Conservation (phyloP, 2,888 invertebrate genomes). For the Archips crataeganus region DNA sequence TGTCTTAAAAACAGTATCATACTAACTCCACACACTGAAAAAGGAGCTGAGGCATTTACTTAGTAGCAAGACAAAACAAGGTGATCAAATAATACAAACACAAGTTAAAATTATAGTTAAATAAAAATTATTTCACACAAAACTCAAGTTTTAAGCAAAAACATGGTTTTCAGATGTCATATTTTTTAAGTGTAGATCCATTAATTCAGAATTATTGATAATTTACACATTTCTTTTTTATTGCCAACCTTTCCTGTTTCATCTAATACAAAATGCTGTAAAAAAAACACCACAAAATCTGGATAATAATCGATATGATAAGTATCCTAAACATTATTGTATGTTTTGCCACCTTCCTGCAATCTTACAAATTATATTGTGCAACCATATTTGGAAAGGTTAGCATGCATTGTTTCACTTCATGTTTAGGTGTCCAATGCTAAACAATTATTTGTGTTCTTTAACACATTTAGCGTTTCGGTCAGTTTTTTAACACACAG, state of each 20-base stretch:
- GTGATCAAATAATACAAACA: background rate
- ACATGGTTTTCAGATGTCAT: background rate
- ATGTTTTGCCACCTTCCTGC: background rate
- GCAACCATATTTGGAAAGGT: background rate
- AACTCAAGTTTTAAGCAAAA: background rate
- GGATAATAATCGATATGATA: too few species aligned
- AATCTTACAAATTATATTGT: too few species aligned
- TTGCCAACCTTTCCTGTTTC: background rate
- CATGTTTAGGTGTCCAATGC: background rate
- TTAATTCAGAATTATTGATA: too few species aligned
- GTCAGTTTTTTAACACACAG: too few species aligned
- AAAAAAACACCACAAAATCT: background rate
- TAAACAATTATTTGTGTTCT: too few species aligned
- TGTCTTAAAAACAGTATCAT: background rate
- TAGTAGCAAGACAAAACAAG: background rate
- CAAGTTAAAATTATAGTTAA: background rate
- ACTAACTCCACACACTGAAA: background rate
- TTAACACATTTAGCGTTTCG: too few species aligned
- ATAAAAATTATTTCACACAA: background rate
- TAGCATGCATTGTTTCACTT: background rate
- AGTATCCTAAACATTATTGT: too few species aligned
- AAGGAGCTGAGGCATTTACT: background rate
- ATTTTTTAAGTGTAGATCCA: too few species aligned
- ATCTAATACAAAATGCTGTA: background rate
- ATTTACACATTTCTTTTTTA: background rate